Percentiles rank a stretch among this genome's conserved stretches.
Conservation (phyloP, 2,113 vertebrate species). For the Catharus fuscescens region DNA sequence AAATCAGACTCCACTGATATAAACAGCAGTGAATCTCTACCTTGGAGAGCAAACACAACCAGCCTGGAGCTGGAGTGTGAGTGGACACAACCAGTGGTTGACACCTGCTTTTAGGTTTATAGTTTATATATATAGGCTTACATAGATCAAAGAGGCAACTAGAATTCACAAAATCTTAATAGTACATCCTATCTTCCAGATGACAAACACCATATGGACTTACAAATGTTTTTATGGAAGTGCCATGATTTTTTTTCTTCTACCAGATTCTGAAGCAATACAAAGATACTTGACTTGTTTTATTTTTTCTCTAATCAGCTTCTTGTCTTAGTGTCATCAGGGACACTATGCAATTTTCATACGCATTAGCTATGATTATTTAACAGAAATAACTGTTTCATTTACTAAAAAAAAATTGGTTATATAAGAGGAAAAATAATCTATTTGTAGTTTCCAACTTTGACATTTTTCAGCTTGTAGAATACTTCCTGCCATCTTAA, state of each 20-base stretch:
- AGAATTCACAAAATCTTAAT: not conserved
- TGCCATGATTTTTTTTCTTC: not conserved
- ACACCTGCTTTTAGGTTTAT: not conserved
- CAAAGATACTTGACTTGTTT: not conserved
- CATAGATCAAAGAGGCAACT: not conserved
- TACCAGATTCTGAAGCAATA: not conserved
- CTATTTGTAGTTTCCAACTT: not conserved
- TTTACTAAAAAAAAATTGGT: not conserved
- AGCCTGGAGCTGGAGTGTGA: not conserved
- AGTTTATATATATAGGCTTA: not conserved
- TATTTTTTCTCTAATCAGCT: not conserved
- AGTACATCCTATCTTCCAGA: not conserved
- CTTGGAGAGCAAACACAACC: not conserved
- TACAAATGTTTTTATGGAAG: not conserved
- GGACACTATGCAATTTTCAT: not conserved
- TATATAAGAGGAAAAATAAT: slow-evolving; percentile 2
- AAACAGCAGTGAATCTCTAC: not conserved
- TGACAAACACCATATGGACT: not conserved
- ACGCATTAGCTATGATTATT: slow-evolving; percentile 24
- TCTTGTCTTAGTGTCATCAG: not conserved
- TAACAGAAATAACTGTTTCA: slow-evolving; percentile 16
- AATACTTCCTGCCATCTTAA: slow-evolving; percentile 17
- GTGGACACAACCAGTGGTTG: not conserved
- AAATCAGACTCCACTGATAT: not conserved
- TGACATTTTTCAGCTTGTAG: not conserved